A percentile compares a stretch with the other conserved stretches of the same genome.
phyloP scores from a whole-genome alignment of 2,113 vertebrate species.

The Nannobrachium achirus region DNA sequence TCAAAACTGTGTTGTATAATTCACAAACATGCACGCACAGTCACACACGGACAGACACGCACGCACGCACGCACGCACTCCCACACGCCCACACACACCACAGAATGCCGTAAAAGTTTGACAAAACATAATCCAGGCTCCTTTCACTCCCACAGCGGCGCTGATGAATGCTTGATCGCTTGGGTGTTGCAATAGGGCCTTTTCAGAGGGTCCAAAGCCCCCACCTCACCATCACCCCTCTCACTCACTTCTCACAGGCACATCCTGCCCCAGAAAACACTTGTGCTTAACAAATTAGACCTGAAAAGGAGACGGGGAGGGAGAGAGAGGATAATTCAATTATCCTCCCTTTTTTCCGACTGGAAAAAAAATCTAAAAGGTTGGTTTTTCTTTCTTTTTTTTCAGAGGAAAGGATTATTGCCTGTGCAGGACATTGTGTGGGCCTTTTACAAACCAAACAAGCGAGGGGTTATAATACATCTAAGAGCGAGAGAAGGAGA shows the following conservation, averaged over 20 bases:
- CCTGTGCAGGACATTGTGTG: constrained; percentile 84
- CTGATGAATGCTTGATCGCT: constrained; percentile 93
- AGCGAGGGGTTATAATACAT: constrained; percentile 80
- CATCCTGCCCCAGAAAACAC: constrained; percentile 89
- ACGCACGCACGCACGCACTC: too few species aligned
- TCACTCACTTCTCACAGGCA: constrained; percentile 74
- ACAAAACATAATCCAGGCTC: constrained; percentile 88
- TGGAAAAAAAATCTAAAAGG: constrained; percentile 81
- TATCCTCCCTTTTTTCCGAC: constrained; percentile 79
- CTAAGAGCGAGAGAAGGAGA: constrained; percentile 70
- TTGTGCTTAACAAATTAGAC: constrained; percentile 89
- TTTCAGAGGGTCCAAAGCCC: constrained; percentile 84
- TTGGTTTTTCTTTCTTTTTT: constrained; percentile 59
- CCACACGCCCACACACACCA: neutral
- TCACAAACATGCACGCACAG: constrained; percentile 6
- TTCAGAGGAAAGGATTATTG: constrained; percentile 81
- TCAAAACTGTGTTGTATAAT: too few species aligned
- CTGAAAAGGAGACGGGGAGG: constrained; percentile 59
- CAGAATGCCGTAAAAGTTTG: constrained; percentile 68
- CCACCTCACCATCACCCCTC: constrained; percentile 26
- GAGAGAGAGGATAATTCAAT: constrained; percentile 91
- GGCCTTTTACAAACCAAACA: constrained; percentile 78
- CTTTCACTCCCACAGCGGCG: constrained; percentile 80
- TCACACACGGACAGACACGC: neutral
- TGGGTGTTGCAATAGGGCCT: constrained; percentile 89